Conservation (phyloP, 2,113 vertebrate species). For the Apodemus speciosus region DNA sequence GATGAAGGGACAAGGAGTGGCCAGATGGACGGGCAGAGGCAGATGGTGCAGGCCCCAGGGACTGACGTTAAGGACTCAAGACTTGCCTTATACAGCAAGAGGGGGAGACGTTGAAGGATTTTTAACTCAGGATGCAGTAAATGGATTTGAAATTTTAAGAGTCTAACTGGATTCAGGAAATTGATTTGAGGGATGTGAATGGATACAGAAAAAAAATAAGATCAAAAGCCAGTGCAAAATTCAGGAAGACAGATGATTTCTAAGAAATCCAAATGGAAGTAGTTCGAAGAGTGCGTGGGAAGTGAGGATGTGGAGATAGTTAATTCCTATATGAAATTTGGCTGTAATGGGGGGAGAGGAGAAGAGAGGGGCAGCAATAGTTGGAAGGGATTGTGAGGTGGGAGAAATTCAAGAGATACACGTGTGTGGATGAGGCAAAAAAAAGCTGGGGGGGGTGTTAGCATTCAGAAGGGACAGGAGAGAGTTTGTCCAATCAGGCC, state of each 20-base stretch:
- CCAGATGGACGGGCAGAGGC: background rate
- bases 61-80: background rate
- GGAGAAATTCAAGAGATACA: constrained; percentile 14
- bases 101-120: background rate
- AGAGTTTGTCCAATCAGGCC: background rate
- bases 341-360: background rate
- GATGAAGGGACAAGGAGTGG: background rate
- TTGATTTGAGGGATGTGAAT: background rate
- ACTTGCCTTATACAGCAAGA: background rate
- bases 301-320: background rate
- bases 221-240: background rate
- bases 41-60: background rate
- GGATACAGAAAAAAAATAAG: constrained; percentile 21
- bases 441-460: background rate
- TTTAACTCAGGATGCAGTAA: background rate
- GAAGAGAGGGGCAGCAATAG: background rate
- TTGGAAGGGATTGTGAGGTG: constrained; percentile 15
- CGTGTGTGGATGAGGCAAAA: background rate
- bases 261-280: background rate
- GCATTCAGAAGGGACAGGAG: constrained; percentile 40
- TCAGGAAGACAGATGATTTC: background rate
- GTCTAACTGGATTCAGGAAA: background rate
- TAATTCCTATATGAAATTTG: background rate
- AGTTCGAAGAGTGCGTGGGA: background rate
- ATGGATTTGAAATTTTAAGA: constrained; percentile 6